Base-by-base conservation (phyloP, 1,140 invertebrate genomes). In the Lepidurus apus region DNA sequence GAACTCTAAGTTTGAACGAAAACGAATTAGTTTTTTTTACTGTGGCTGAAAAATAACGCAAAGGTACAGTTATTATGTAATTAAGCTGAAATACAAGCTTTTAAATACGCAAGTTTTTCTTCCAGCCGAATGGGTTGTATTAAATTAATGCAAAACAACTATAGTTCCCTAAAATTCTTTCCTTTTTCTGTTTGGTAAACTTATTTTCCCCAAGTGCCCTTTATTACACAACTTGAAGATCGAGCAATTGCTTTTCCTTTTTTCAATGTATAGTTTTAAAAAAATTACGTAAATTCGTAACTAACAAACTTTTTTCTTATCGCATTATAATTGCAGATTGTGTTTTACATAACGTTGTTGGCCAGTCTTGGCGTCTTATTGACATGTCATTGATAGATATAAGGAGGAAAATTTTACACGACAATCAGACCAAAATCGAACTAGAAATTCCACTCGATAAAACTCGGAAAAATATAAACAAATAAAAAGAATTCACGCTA, bases 281-380 rank as follows among this genome's bases (percentile, higher is more conserved):
- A 65, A 65, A 65, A 65, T 65, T 65, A 65, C 53, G 53, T 65
- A 65, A 65, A 65, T 65, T 65, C 53, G 53, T 65, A 65, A 65
- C n/a, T n/a, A 65, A 65, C 34, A 34, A 34, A 34, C 34, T 34
- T 34, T 34, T 34, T 4, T 34, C 53, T 65, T 65, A 65, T 65
- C 53, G 53, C 53, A 65, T 65, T 65, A 13, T 13, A 65, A 65
- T 65, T 65, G 53, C 53, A 65, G 21, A 21, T 13, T 65, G 17
- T 13, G 53, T 65, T 65, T 65, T 65, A 17, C 8, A 65, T 21
- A 65, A 65, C 53, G 53, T 65, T 21, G 53, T 65, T 65, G 1
- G 53, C 53, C 53, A 65, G 53, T 65, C 53, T 65, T 65, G 53
- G 53, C 53, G 53, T 21, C 17, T 65, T 13, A 65, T 17, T 65